Conservation (phyloP, 2,888 invertebrate species). For the Drosophila acutilabella region DNA sequence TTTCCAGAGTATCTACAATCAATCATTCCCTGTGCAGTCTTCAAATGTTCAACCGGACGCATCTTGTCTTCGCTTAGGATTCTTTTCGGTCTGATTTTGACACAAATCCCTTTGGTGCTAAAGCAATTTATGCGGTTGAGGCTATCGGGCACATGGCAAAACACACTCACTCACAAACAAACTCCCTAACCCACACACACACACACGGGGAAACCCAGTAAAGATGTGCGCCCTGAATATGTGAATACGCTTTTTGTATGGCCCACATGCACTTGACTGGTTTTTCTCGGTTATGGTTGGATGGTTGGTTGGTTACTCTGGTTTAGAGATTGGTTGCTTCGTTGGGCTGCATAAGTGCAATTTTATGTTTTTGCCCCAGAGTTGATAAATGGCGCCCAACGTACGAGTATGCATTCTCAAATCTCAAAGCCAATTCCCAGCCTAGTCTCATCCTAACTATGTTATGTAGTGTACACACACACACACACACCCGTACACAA, state of each 20-base stretch:
- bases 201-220: slow-evolving; percentile 5
- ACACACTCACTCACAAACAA: slow-evolving; percentile 11
- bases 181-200: slow-evolving; percentile 16
- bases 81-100: slow-evolving; percentile 74
- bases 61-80: slow-evolving; percentile 66
- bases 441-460: slow-evolving; percentile 1
- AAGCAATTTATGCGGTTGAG: slow-evolving; percentile 78
- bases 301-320: slow-evolving; percentile 35
- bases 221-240: slow-evolving; percentile 23
- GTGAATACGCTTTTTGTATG: slow-evolving; percentile 39
- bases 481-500: slow-evolving; percentile 26
- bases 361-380: slow-evolving; percentile 72
- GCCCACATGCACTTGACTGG: slow-evolving; percentile 68
- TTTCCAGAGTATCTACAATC: slow-evolving; percentile 28
- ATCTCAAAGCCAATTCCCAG: slow-evolving; percentile 50
- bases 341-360: slow-evolving; percentile 72
- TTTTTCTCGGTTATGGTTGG: slow-evolving; percentile 69
- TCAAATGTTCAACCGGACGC: slow-evolving; percentile 33
- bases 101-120: slow-evolving; percentile 82
- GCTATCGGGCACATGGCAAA: slow-evolving; percentile 43
- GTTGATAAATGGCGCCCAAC: slow-evolving; percentile 71
- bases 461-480: not conserved
- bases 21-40: slow-evolving; percentile 7
- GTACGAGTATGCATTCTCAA: slow-evolving; percentile 45
- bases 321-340: slow-evolving; percentile 34